Evolutionary conservation across 2,113 vertebrate genomes (phyloP), one percentile per base, ranked within the genome.

Genomic region (Camelus dromedarius): DNA sequence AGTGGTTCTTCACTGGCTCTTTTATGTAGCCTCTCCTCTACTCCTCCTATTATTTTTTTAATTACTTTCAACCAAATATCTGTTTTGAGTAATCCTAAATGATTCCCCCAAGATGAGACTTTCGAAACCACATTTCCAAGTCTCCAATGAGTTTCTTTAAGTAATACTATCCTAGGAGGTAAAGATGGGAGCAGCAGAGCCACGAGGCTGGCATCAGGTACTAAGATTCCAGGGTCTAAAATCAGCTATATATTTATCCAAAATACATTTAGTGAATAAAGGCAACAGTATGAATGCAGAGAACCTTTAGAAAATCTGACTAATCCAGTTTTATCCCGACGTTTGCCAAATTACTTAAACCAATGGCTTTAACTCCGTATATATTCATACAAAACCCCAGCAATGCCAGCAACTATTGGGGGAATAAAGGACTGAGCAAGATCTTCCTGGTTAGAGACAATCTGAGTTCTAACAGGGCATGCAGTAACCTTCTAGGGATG

Each of bases 281-380:
- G 15, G 6, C 18, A 91, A 82, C 32, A 72, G 11, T 77, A 64
- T 38, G 9, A 75, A 95, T n/a, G n/a, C 46, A 72, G 32, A 90
- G 3, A 79, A 22, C 1, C 26, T 87, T 66, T 93, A 72, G 18
- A 93, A 73, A 95, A 80, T 94, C 22, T 52, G 13, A 76, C 54
- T 52, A 46, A 60, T 79, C 38, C 79, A 92, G 62, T 86, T 96
- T 89, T 81, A 77, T 94, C 54, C 72, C 88, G 46, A 89, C 20
- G 50, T 94, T 94, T 42, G 60, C 48, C 83, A 95, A 91, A 91
- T 88, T 84, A 83, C 46, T 77, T 86, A 67, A 96, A 73, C 12
- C 26, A 62, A 64, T 82, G 56, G 38, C 42, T 93, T 93, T 81
- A 70, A 54, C 19, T 76, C 48, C 82, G 9, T 3, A 72, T 18